Conservation (phyloP, 2,888 invertebrate species). For the Heliconius hortense region DNA sequence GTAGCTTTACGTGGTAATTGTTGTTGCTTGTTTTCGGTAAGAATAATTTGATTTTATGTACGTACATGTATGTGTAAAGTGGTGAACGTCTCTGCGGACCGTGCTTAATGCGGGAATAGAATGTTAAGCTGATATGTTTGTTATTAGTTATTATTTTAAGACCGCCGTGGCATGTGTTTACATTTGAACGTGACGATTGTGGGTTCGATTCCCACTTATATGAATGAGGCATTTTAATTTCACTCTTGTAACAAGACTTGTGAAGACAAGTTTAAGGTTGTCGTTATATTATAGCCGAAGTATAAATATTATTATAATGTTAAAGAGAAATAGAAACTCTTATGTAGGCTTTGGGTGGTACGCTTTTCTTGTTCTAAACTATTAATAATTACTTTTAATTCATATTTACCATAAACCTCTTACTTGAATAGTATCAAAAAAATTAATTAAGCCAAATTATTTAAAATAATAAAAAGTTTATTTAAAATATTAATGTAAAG, state of each 20-base stretch:
- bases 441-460: not conserved
- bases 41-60: not conserved
- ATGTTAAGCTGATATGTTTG: no score
- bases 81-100: not conserved
- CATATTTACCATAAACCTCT: not conserved
- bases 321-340: no score
- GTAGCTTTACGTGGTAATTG: not conserved
- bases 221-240: not conserved
- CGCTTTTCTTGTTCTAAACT: not conserved
- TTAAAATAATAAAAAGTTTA: not conserved
- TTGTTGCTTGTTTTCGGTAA: not conserved
- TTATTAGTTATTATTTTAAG: no score
- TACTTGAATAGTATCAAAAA: no score
- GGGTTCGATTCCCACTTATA: no score
- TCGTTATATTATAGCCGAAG: no score
- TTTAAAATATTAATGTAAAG: not conserved
- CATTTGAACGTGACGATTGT: no score
- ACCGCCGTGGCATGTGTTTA: no score
- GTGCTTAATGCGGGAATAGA: no score
- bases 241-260: not conserved
- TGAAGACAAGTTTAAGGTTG: no score
- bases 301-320: no score
- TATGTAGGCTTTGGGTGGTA: not conserved
- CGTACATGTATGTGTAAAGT: not conserved
- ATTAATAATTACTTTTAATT: not conserved